Base-by-base conservation (phyloP, 2,888 invertebrate genomes). In the Rhagonycha lutea region DNA sequence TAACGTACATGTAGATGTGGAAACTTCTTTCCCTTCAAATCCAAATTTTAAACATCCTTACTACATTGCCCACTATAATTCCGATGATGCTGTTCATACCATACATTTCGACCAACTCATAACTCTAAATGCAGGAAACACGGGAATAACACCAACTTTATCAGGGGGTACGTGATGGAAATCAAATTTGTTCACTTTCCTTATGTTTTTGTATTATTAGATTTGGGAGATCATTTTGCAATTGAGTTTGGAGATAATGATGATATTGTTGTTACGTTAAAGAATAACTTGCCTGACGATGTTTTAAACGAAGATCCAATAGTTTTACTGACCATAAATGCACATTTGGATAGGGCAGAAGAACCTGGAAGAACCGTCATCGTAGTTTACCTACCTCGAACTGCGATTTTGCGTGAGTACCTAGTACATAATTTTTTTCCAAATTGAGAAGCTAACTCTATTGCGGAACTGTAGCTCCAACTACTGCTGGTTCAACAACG, bases 381-480 rank as follows among this genome's bases (percentile, higher is more conserved):
- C 69, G 72, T 88, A 60, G 76, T 89, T 68, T 86, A 88, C 76
- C 83, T 89, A 80, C 84, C 88, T 82, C 87, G 87, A 82, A 84
- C 26, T 23, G 14, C 5, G 12, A 65, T 12, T 3, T 2, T 24
- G 26, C n/a, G 18, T 12, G 67, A 67, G 7, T 61, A 14, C 12
- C 12, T 14, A 61, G n/a, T 61, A 11, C 12, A 14, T 61, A 18
- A 14, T 61, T 61, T 7, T n/a, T 61, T n/a, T n/a, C n/a, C n/a
- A n/a, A n/a, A n/a, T n/a, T n/a, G n/a, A n/a, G n/a, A n/a, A n/a
- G n/a, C n/a, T n/a, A n/a, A n/a, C n/a, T n/a, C n/a, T n/a, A n/a
- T n/a, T 11, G 8, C 14, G 3, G 5, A 5, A 7, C 10, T 65
- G 65, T 14, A 65, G 65, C 14, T 12, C 8, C 65, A 4, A 68